Evolutionary conservation across 2,888 invertebrate genomes (phyloP).

Genomic region (Meliscaeva auricollis): DNA sequence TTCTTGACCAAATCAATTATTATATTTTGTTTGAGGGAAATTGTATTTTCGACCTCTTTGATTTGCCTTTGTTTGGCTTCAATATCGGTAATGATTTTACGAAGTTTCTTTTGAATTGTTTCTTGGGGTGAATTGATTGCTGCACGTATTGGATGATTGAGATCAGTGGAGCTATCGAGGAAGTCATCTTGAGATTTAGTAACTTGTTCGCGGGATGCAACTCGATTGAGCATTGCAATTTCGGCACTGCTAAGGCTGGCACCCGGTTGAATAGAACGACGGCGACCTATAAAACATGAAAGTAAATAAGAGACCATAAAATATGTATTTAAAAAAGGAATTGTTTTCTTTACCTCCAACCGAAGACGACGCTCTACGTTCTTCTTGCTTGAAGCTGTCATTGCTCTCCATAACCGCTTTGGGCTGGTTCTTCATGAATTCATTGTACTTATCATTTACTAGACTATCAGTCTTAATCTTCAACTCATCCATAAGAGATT

Average conservation of each 20-base stretch:
- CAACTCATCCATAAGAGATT: slow-evolving; percentile 89
- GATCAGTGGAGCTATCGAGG: slow-evolving; percentile 80
- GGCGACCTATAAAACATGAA: slow-evolving; percentile 81
- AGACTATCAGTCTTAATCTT: slow-evolving; percentile 89
- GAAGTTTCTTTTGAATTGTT: slow-evolving; percentile 82
- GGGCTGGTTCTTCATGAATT: slow-evolving; percentile 85
- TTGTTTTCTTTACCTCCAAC: slow-evolving; percentile 65
- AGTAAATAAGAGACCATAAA: not conserved
- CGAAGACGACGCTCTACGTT: slow-evolving; percentile 71
- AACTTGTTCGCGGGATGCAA: slow-evolving; percentile 83
- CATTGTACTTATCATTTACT: slow-evolving; percentile 87
- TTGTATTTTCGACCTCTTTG: slow-evolving; percentile 88
- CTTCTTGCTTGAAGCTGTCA: slow-evolving; percentile 80
- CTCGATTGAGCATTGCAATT: slow-evolving; percentile 86
- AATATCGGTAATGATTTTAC: slow-evolving; percentile 85
- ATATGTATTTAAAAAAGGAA: not conserved
- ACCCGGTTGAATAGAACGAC: slow-evolving; percentile 87
- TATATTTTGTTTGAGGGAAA: slow-evolving; percentile 90
- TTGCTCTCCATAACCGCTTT: slow-evolving; percentile 83
- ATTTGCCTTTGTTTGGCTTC: slow-evolving; percentile 89
- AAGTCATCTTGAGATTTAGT: slow-evolving; percentile 80
- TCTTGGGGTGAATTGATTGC: slow-evolving; percentile 80
- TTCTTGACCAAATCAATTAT: slow-evolving; percentile 88
- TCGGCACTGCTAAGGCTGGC: slow-evolving; percentile 87
- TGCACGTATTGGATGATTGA: slow-evolving; percentile 78